Conservation (phyloP, 2,888 invertebrate species). For the Harpagoxenus sublaevis region DNA sequence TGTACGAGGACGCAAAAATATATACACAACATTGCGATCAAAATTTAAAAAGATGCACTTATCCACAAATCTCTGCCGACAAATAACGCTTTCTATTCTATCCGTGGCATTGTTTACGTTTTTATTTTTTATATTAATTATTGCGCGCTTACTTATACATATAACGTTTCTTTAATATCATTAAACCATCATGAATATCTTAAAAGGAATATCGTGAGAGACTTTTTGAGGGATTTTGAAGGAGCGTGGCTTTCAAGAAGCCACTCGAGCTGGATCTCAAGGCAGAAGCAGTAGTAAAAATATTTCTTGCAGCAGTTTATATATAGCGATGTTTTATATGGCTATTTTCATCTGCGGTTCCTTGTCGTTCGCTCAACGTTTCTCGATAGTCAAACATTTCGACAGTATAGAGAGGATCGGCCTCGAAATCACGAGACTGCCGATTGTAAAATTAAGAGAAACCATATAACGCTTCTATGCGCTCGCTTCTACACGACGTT, state of each 20-base stretch:
- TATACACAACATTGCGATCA: not conserved
- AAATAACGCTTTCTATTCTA: not conserved
- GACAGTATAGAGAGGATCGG: not conserved
- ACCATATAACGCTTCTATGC: not conserved
- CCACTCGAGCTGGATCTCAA: slow-evolving; percentile 18
- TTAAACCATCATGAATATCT: not conserved
- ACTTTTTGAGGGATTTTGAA: not conserved
- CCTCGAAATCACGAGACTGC: not conserved
- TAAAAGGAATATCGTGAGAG: not conserved
- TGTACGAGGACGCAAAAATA: not conserved
- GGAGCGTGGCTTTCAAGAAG: slow-evolving; percentile 7
- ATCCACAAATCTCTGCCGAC: not conserved
- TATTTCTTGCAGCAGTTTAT: slow-evolving; percentile 51
- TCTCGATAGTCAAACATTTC: slow-evolving; percentile 32
- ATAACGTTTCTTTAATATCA: not conserved
- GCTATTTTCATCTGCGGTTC: slow-evolving; percentile 39
- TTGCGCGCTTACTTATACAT: not conserved
- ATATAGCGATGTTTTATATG: slow-evolving; percentile 55
- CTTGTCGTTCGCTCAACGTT: slow-evolving; percentile 31
- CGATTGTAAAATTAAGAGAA: not conserved
- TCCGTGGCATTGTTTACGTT: not conserved
- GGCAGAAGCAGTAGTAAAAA: slow-evolving; percentile 39
- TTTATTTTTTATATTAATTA: not conserved
- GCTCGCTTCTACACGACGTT: not conserved
- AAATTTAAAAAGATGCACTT: not conserved